A percentile compares a stretch with the other conserved stretches of the same genome.
phyloP scores from a whole-genome alignment of 2,888 invertebrate genomes.

The Teleogryllus oceanicus region DNA sequence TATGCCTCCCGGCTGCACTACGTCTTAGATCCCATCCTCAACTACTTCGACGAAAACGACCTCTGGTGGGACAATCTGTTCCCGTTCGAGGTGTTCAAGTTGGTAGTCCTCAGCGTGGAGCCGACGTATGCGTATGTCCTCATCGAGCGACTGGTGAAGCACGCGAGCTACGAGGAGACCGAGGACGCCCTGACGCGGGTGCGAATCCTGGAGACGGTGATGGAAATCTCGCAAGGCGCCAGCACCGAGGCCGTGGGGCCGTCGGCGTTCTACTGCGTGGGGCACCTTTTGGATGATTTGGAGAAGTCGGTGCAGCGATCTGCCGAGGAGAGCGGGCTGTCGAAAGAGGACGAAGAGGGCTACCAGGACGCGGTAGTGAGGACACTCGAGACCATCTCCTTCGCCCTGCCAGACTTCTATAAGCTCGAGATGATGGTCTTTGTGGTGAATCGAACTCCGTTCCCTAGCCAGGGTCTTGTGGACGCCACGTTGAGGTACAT shows the following conservation, averaged over 20 bases:
- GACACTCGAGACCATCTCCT: background rate
- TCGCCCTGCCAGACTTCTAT: background rate
- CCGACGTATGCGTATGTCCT: background rate
- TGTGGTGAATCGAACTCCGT: background rate
- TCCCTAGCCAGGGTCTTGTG: background rate
- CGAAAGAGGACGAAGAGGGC: background rate
- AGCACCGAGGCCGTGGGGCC: background rate
- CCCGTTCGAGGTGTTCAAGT: background rate
- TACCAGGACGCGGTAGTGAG: background rate
- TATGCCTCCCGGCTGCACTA: background rate
- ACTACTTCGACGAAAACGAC: background rate
- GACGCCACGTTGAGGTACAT: background rate
- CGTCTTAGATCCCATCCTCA: background rate
- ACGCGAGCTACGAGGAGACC: background rate
- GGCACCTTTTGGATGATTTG: background rate
- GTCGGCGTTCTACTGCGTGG: background rate
- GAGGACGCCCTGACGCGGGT: background rate
- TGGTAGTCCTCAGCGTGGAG: background rate
- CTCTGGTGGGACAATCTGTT: background rate
- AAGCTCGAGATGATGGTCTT: background rate
- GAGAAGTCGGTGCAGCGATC: background rate
- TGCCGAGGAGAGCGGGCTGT: too few species aligned
- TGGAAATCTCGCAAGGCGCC: background rate
- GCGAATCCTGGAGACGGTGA: background rate
- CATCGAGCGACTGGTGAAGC: background rate